phyloP scores from a whole-genome alignment of 2,113 vertebrate species.

The Pangasianodon gigas region DNA sequence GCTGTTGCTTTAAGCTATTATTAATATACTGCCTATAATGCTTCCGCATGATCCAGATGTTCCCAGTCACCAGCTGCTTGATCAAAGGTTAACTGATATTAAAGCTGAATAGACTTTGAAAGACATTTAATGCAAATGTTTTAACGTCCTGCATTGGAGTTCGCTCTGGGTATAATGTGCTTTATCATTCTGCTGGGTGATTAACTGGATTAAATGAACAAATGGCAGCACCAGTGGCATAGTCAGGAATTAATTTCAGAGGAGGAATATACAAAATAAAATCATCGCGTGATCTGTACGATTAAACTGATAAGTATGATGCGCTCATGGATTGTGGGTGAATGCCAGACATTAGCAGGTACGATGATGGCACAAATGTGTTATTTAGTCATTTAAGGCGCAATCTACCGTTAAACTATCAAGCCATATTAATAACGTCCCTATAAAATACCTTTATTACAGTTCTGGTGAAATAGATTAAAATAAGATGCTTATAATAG shows the following conservation, averaged over 20 bases:
- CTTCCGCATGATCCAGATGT: background rate
- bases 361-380: background rate
- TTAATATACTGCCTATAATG: background rate
- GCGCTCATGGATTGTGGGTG: background rate
- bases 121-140: background rate
- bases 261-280: background rate
- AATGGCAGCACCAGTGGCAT: background rate
- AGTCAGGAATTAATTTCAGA: background rate
- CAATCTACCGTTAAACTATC: background rate
- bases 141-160: background rate
- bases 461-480: background rate
- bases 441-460: background rate
- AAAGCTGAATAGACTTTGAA: background rate
- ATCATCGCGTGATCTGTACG: background rate
- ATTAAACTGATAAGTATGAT: background rate
- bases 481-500: background rate
- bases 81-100: background rate
- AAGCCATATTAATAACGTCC: background rate
- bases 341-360: background rate
- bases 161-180: background rate
- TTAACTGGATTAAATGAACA: background rate
- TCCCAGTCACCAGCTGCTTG: background rate
- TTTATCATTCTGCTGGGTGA: constrained; percentile 1
- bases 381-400: background rate
- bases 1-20: constrained; percentile 25